Conservation (phyloP, 2,888 invertebrate species). For the Hartigia nigra region DNA sequence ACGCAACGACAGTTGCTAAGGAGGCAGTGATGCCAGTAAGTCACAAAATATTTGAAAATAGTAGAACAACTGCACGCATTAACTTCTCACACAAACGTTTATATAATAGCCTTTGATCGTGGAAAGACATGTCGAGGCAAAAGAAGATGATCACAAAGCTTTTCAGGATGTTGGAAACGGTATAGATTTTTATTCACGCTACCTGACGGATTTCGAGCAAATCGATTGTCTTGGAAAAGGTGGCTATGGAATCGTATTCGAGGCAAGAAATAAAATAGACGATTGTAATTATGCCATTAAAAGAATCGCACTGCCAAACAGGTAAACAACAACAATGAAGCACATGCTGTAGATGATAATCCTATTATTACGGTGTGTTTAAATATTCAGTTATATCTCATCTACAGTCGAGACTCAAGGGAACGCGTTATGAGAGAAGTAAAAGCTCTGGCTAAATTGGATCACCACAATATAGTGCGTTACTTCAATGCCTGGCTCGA, state of each 20-base stretch:
- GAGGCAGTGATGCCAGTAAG: constrained; percentile 52
- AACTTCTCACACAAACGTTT: not conserved
- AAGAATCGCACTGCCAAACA: constrained; percentile 86
- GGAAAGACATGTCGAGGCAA: constrained; percentile 49
- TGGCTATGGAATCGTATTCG: constrained; percentile 97
- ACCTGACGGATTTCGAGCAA: constrained; percentile 86
- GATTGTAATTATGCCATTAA: constrained; percentile 96
- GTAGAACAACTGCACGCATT: not conserved
- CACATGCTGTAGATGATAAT: not conserved
- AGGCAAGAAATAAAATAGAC: constrained; percentile 93
- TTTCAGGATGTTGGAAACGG: constrained; percentile 43
- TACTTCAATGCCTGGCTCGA: constrained; percentile 98
- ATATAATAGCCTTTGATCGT: constrained; percentile 51
- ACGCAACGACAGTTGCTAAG: constrained; percentile 44
- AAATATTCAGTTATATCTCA: constrained; percentile 10
- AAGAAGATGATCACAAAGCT: constrained; percentile 48
- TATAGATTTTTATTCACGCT: constrained; percentile 69
- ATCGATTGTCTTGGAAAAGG: constrained; percentile 86
- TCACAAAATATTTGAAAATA: not conserved
- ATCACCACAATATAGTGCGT: constrained; percentile 94
- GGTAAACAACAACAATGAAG: constrained; percentile 64
- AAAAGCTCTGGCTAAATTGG: constrained; percentile 91
- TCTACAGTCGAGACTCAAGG: constrained; percentile 78
- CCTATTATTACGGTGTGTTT: constrained; percentile 9
- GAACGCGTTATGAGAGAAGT: constrained; percentile 95